Evolutionary conservation across 2,888 invertebrate species (phyloP), one percentile per base, ranked within the genome.

Genomic region (Acleris laterana): DNA sequence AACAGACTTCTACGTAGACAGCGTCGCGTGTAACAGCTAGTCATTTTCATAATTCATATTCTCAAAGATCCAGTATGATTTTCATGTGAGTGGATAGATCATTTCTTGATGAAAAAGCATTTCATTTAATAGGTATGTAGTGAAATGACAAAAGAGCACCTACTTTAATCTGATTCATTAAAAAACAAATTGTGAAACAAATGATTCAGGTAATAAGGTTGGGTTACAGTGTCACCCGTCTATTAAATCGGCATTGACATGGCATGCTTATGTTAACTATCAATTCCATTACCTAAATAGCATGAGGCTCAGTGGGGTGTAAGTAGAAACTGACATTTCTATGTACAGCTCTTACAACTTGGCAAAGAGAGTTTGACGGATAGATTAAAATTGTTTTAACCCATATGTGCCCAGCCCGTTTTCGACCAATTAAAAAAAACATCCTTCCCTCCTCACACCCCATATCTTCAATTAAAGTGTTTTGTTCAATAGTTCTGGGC

Each of bases 231-330:
- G 51, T 46, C 53, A 55, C 48, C 58, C 32, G 32, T 65, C 51
- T 62, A 66, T 66, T 62, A 52, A 66, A 51, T 62, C 17, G 61
- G 19, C 66, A 66, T 62, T 66, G 66, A 56, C 65, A 60, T 61
- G 32, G 60, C 32, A 65, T 50, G 55, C 32, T 56, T 60, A 50
- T 48, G 46, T 46, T 46, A 5, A n/a, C 17, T 46, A 25, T n/a
- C 61, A 66, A 62, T 66, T 66, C 61, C 62, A 22, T 50, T 25
- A 42, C 20, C 25, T 65, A 61, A 20, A 56, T 51, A 61, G 46
- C 5, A 22, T 19, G 56, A 52, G 66, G 65, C 65, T 60, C 55
- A 17, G 42, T 50, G 56, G 50, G 65, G 60, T 60, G 28, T 55
- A 22, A 38, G 19, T 6, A 5, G 9, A 55, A 55, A 38, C 13